Base-by-base conservation (phyloP, 1,140 invertebrate genomes). In the Goniozus legneri region DNA sequence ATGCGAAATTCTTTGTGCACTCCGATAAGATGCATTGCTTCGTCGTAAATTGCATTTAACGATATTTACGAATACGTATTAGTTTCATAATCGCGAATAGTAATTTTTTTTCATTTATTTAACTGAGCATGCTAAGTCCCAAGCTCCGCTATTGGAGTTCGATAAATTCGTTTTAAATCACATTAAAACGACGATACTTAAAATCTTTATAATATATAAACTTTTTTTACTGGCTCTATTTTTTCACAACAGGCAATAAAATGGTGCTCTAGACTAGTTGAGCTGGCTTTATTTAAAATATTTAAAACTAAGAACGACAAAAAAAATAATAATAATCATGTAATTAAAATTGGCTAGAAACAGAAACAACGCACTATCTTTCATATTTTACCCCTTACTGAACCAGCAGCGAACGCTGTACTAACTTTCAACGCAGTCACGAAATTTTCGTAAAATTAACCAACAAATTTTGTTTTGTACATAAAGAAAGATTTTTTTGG, bases 111-210 rank as follows among this genome's bases (percentile, higher is more conserved):
- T 47, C 66, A 64, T 73, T 70, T 64, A 65, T 73, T 75, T 73
- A 76, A 75, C 73, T 75, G 73, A 76, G 73, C 72, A 74, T 76
- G 73, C 73, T 75, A 76, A 76, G 73, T 75, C 73, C 73, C 73
- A 76, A 76, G 73, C 71, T 76, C 73, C 73, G 60, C 67, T 42
- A 60, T 48, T 66, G 73, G 73, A 76, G 73, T 75, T 65, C 63
- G 64, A 64, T 66, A 68, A 55, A 58, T 46, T 60, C 49, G 57
- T 66, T 64, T n/a, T n/a, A n/a, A n/a, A n/a, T n/a, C n/a, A n/a
- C n/a, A 70, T 53, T 20, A 51, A 33, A n/a, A 33, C 32, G 14
- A 33, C 12, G 13, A 33, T 33, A 33, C 4, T 6, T n/a, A 33
- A 8, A 33, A 8, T 33, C 8, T 8, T 43, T 44, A 51, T 40